Evolutionary conservation across 2,113 vertebrate species (phyloP).

Genomic region (Propithecus coquereli): DNA sequence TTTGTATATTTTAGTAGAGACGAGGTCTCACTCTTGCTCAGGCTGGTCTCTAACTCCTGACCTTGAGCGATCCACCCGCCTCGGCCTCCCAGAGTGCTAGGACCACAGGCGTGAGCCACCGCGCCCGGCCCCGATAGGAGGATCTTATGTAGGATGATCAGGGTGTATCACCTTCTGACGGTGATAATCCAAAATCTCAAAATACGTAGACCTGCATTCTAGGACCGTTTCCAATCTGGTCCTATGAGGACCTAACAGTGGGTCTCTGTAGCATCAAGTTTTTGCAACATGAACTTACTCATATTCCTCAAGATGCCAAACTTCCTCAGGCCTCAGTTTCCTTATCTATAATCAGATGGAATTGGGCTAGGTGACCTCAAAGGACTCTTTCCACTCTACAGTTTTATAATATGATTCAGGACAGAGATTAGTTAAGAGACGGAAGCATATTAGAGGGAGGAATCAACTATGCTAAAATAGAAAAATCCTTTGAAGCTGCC

Average conservation of each 20-base stretch:
- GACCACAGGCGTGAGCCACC: too few species aligned
- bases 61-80: too few species aligned
- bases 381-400: neutral
- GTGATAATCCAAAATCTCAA: neutral
- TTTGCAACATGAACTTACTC: neutral
- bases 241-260: neutral
- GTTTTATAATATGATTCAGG: slow-evolving; percentile 56
- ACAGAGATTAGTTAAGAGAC: slow-evolving; percentile 62
- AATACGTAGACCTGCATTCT: neutral
- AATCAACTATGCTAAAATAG: slow-evolving; percentile 69
- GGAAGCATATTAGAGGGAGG: slow-evolving; percentile 67
- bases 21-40: too few species aligned
- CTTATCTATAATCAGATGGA: slow-evolving; percentile 49
- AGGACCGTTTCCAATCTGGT: neutral
- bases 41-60: too few species aligned
- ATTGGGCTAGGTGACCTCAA: slow-evolving; percentile 49
- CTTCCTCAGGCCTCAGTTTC: slow-evolving; percentile 51
- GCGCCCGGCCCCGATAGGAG: neutral
- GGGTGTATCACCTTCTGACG: neutral
- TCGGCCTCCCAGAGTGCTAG: too few species aligned
- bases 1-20: too few species aligned
- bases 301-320: neutral
- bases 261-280: neutral
- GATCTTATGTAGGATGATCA: neutral
- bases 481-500: slow-evolving; percentile 72